These are phyloP conservation scores for Mesembrinibis cayennensis DNA, from an alignment of 2,113 vertebrate genomes.

Conservation along the genomic window DNA sequence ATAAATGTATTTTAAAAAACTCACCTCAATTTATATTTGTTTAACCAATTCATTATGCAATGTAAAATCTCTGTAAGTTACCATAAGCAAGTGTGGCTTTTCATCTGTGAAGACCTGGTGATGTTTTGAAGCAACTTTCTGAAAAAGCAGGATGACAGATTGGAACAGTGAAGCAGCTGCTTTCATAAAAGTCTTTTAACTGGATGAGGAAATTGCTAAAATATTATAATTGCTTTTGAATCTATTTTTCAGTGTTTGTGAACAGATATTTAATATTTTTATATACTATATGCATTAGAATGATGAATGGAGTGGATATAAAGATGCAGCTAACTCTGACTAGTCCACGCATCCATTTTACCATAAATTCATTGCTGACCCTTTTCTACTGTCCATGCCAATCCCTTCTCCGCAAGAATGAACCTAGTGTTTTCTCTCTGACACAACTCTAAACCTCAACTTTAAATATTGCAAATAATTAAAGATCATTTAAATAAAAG, in stretches of 20 bases:
- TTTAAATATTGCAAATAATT: conserved; percentile 61
- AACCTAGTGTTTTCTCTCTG: not conserved
- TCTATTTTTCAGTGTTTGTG: not conserved
- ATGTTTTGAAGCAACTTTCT: not conserved
- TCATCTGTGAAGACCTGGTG: not conserved
- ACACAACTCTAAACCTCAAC: conserved; percentile 9
- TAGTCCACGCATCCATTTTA: not conserved
- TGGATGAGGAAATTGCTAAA: not conserved
- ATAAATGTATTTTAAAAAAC: not conserved
- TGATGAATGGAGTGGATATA: not conserved
- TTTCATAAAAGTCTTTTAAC: not conserved
- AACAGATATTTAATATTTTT: not conserved
- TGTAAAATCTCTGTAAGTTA: not conserved
- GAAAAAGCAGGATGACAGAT: not conserved
- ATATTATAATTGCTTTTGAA: not conserved
- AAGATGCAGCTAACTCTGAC: not conserved
- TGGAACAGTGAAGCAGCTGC: not conserved
- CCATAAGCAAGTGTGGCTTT: not conserved
- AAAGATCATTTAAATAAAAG: conserved; percentile 59
- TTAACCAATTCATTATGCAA: not conserved
- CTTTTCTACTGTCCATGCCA: not conserved
- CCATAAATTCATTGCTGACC: not conserved
- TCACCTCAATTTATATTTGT: not conserved
- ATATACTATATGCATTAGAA: not conserved
- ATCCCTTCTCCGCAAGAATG: not conserved